Conservation (phyloP, 1,140 invertebrate species). For the Choristoneura fumiferana region DNA sequence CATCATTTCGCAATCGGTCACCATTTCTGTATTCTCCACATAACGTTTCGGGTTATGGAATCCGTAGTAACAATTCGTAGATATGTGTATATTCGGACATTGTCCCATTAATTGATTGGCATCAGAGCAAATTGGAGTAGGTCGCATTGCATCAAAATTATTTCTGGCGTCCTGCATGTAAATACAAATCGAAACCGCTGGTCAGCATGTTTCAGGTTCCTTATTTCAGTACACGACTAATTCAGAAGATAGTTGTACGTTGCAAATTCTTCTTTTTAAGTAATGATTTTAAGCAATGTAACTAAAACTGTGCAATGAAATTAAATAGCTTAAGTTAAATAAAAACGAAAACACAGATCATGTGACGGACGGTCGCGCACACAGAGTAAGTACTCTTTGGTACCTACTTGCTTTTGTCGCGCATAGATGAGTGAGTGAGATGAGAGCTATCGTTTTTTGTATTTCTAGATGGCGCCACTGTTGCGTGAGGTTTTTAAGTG, state of each 20-base stretch:
- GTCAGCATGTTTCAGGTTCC: constrained; percentile 54
- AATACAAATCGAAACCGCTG: constrained; percentile 59
- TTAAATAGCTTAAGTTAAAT: too few relatives aligned
- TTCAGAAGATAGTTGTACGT: not conserved
- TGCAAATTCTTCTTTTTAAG: too few relatives aligned
- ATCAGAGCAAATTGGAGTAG: constrained; percentile 58
- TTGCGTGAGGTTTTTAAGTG: too few relatives aligned
- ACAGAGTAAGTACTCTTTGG: too few relatives aligned
- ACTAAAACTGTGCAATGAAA: too few relatives aligned
- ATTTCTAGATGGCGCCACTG: too few relatives aligned
- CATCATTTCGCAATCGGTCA: constrained; percentile 62
- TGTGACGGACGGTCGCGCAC: too few relatives aligned
- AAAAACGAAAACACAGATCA: too few relatives aligned
- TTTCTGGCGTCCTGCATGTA: constrained; percentile 67
- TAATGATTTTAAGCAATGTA: too few relatives aligned
- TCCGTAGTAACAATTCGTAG: constrained; percentile 69
- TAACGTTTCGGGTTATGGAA: constrained; percentile 51
- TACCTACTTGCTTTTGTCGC: too few relatives aligned
- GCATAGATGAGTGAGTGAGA: too few relatives aligned
- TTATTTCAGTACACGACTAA: not conserved
- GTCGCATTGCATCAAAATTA: constrained; percentile 66
- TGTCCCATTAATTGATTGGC: constrained; percentile 58
- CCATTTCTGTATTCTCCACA: constrained; percentile 31
- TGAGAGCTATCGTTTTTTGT: too few relatives aligned
- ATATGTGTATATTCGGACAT: constrained; percentile 66